phyloP scores from a whole-genome alignment of 92 coral and sea anemone species.

The Actinernus sp. region DNA sequence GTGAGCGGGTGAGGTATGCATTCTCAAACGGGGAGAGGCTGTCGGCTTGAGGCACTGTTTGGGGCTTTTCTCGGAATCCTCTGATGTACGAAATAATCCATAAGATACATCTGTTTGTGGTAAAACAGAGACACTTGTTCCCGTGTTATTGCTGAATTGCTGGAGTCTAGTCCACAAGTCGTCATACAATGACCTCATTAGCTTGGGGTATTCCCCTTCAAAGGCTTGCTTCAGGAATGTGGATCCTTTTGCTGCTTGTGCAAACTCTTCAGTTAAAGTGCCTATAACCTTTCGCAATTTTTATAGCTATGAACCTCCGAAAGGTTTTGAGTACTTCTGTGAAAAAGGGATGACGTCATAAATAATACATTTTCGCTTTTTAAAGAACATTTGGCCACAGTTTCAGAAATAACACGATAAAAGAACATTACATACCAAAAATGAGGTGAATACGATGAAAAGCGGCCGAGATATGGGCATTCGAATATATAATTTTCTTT shows the following conservation, averaged over 20 bases:
- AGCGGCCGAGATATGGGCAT: too few species aligned
- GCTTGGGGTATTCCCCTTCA: constrained; percentile 98
- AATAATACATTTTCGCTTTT: too few species aligned
- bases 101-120: constrained; percentile 67
- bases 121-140: constrained; percentile 24
- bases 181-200: constrained; percentile 91
- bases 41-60: too few species aligned
- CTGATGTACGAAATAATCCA: constrained; percentile 68
- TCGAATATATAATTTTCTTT: too few species aligned
- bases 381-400: too few species aligned
- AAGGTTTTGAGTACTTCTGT: too few species aligned
- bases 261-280: constrained; percentile 80
- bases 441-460: too few species aligned
- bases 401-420: too few species aligned
- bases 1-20: constrained; percentile 93
- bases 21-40: constrained; percentile 90
- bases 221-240: constrained; percentile 98
- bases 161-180: constrained; percentile 92
- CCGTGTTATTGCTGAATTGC: constrained; percentile 48
- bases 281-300: too few species aligned
- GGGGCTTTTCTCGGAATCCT: constrained; percentile 17
- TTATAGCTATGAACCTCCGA: too few species aligned
- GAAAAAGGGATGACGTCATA: too few species aligned
- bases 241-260: constrained; percentile 88
- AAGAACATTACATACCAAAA: too few species aligned